These are phyloP conservation scores for Ciconia maguari DNA, from an alignment of 2,113 vertebrate genomes.

Conservation along the genomic window DNA sequence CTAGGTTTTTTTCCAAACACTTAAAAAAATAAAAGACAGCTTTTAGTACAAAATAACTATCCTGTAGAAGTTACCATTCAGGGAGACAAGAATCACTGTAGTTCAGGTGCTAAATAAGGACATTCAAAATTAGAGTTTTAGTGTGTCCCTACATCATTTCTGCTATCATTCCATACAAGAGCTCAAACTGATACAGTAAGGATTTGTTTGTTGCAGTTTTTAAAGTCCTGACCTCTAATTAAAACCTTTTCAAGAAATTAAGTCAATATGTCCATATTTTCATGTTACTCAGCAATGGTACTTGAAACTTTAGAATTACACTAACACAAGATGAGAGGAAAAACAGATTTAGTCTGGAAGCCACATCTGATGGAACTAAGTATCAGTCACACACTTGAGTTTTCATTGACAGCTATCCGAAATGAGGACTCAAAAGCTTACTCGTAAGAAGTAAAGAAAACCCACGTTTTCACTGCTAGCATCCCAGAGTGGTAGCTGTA, in stretches of 20 bases:
- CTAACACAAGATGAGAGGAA: fast-evolving
- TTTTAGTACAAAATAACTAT: neutral
- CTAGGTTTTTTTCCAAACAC: neutral
- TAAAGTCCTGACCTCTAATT: neutral
- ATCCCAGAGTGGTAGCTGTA: neutral
- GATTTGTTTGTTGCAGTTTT: neutral
- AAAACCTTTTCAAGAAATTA: neutral
- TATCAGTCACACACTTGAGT: neutral
- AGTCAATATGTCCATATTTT: neutral
- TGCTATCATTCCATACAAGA: neutral
- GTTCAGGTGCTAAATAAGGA: neutral
- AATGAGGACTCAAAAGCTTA: neutral
- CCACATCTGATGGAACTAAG: neutral
- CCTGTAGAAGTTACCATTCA: neutral
- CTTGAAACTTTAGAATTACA: neutral
- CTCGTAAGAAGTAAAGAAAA: neutral
- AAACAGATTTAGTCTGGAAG: neutral
- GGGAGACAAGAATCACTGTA: neutral
- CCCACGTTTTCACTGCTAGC: neutral
- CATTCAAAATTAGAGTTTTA: neutral
- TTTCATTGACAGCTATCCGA: neutral
- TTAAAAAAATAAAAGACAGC: neutral
- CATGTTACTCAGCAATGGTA: neutral
- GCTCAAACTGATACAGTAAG: neutral
- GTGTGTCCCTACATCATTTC: neutral